A percentile compares a stretch with the other conserved stretches of the same genome.
phyloP scores from a whole-genome alignment of 2,113 vertebrate genomes.

The Sturnus vulgaris region DNA sequence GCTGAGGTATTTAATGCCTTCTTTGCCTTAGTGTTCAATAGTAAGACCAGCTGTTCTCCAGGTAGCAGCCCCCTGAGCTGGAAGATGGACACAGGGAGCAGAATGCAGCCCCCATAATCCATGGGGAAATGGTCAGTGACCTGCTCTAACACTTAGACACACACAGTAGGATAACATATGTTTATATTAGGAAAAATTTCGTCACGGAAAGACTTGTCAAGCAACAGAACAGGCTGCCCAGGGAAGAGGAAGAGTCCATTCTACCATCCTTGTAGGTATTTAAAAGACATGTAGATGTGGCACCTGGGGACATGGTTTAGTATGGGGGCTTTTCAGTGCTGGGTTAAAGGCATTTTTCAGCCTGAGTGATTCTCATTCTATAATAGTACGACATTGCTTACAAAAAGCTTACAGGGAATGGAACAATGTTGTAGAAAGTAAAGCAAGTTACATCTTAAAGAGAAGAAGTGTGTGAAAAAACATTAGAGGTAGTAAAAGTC shows the following conservation, averaged over 20 bases:
- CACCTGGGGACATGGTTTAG: neutral
- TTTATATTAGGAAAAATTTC: neutral
- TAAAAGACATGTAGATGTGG: neutral
- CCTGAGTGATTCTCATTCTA: neutral
- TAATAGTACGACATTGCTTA: neutral
- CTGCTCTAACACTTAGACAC: neutral
- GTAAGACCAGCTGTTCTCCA: neutral
- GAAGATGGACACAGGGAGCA: neutral
- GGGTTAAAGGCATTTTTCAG: neutral
- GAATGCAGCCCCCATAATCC: neutral
- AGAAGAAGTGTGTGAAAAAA: neutral
- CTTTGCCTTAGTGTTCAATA: neutral
- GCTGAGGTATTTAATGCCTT: neutral
- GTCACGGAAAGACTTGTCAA: neutral
- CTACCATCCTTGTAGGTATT: neutral
- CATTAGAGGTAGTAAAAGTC: neutral
- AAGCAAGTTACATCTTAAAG: neutral
- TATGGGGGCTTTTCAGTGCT: neutral
- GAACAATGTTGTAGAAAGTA: neutral
- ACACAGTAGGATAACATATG: neutral
- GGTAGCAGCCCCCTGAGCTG: neutral
- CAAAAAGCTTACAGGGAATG: neutral
- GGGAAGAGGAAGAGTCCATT: neutral
- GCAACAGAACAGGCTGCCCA: neutral
- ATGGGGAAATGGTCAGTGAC: neutral